Conservation (phyloP, 2,113 vertebrate genomes). For the Ceyx cyanopectus region DNA sequence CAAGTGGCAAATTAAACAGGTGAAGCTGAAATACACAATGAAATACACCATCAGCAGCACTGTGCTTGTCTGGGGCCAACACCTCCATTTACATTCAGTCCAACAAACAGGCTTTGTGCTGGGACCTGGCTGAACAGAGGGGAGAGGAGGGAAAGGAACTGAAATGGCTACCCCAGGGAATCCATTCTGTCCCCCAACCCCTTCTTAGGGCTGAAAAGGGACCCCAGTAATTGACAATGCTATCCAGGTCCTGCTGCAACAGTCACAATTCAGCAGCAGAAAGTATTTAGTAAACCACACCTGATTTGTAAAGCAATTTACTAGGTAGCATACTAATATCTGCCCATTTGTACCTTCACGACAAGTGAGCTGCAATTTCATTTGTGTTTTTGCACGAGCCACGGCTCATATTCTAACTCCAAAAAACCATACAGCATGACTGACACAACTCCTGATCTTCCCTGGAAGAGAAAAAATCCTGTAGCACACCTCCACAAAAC, state of each 20-base stretch:
- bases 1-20: background rate
- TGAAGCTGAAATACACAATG: background rate
- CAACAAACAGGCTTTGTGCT: background rate
- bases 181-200: too few relatives aligned
- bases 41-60: background rate
- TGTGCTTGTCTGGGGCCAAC: background rate
- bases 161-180: background rate
- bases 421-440: slow-evolving; percentile 43
- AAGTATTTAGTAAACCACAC: slow-evolving; percentile 1
- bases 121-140: background rate
- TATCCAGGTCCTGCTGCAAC: background rate
- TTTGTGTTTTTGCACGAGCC: background rate
- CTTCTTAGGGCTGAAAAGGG: background rate
- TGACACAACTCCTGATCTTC: slow-evolving; percentile 53
- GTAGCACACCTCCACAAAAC: slow-evolving; percentile 31
- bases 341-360: background rate
- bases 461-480: slow-evolving; percentile 35
- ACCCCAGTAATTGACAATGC: background rate
- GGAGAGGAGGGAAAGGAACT: background rate
- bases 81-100: background rate
- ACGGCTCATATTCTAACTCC: background rate
- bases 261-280: background rate
- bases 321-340: background rate
- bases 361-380: background rate
- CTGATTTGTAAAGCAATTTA: background rate